These are phyloP conservation scores for Calephelis virginiensis DNA, from an alignment of 1,140 invertebrate species.

Conservation along the genomic window DNA sequence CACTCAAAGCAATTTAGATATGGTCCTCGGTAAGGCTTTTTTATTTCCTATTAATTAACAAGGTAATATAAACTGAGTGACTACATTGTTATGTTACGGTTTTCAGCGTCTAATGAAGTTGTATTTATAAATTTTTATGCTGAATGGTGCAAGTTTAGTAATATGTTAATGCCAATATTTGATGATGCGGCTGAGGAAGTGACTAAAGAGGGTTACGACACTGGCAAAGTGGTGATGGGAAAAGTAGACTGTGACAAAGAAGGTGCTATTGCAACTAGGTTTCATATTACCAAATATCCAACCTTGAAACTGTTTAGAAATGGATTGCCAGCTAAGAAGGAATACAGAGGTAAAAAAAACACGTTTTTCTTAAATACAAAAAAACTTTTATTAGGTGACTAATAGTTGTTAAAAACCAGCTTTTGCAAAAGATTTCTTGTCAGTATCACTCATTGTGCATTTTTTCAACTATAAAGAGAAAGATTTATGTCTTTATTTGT, in stretches of 20 bases:
- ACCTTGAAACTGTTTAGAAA: slow-evolving; percentile 97
- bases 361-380: slow-evolving; percentile 8
- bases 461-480: too few species aligned
- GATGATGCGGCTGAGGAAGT: slow-evolving; percentile 96
- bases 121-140: slow-evolving; percentile 99
- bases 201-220: slow-evolving; percentile 87
- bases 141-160: slow-evolving; percentile 98
- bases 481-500: too few species aligned
- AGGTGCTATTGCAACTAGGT: slow-evolving; percentile 89
- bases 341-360: slow-evolving; percentile 88
- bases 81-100: slow-evolving; percentile 35
- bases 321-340: slow-evolving; percentile 95
- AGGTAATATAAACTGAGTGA: slow-evolving; percentile 1
- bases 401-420: neutral
- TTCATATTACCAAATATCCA: slow-evolving; percentile 98
- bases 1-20: slow-evolving; percentile 88
- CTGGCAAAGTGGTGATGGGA: slow-evolving; percentile 93
- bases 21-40: slow-evolving; percentile 85
- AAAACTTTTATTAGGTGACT: too few species aligned
- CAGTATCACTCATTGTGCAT: too few species aligned
- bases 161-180: slow-evolving; percentile 96
- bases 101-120: slow-evolving; percentile 95
- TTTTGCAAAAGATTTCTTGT: too few species aligned
- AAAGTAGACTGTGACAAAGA: slow-evolving; percentile 98
- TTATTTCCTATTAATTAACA: slow-evolving; percentile 6